phyloP scores from a whole-genome alignment of 2,797 vertebrate species.

The Dendrocincla tyrannina region DNA sequence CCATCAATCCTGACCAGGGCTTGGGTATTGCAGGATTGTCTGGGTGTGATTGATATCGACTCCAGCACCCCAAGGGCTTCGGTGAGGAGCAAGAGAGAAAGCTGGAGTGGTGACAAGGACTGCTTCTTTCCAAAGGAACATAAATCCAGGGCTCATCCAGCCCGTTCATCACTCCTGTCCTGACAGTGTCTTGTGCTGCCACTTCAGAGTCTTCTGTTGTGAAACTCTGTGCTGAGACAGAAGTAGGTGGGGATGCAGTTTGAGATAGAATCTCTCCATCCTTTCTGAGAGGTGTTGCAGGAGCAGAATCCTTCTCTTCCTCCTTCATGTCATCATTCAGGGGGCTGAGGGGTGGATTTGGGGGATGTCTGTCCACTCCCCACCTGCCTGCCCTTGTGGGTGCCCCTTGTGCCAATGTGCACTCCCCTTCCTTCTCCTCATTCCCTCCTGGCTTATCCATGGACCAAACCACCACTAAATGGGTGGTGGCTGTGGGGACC shows the following conservation, averaged over 20 bases:
- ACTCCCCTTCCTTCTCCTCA: neutral
- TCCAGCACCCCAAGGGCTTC: neutral
- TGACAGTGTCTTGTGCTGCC: neutral
- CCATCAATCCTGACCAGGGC: neutral
- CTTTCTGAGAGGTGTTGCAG: neutral
- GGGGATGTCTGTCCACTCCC: accelerated
- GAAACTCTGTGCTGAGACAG: neutral
- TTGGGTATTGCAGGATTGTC: neutral
- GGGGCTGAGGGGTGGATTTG: neutral
- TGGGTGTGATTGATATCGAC: neutral
- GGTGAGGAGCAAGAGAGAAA: neutral
- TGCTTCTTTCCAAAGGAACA: neutral
- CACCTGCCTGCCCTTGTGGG: neutral
- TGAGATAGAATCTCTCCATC: neutral
- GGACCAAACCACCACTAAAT: neutral
- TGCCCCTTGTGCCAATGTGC: neutral
- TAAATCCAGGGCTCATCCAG: neutral
- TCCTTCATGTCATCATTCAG: accelerated
- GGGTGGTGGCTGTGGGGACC: too few relatives aligned
- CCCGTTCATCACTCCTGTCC: neutral
- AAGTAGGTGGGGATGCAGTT: neutral
- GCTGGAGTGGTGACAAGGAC: neutral
- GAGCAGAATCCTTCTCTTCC: neutral
- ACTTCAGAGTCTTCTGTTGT: accelerated
- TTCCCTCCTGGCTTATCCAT: neutral